Evolutionary conservation across 1,140 invertebrate species (phyloP).

Genomic region (Atta colombica): DNA sequence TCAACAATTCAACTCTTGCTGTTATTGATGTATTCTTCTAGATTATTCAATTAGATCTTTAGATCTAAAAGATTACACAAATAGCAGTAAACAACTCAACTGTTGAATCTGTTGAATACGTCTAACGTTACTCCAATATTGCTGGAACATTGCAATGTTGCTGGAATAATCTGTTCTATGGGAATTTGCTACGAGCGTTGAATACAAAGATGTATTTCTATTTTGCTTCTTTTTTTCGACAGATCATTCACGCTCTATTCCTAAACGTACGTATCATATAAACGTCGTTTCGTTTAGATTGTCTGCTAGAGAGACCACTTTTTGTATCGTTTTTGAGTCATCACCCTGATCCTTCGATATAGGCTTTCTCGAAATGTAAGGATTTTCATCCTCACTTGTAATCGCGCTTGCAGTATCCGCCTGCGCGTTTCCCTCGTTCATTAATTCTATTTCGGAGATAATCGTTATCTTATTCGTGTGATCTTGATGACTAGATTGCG

Average conservation of each 20-base stretch:
- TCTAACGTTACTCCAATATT: too few species aligned
- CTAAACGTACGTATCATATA: conserved; percentile 60
- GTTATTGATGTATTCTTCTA: too few species aligned
- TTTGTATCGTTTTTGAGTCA: neutral
- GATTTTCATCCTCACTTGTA: neutral
- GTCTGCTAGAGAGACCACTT: conserved; percentile 59
- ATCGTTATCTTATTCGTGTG: neutral
- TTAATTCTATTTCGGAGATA: conserved; percentile 48
- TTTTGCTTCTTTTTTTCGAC: neutral
- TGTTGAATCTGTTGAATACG: too few species aligned
- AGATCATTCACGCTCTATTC: conserved; percentile 23
- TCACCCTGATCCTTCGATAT: neutral
- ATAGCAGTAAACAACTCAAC: too few species aligned
- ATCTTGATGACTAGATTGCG: conserved; percentile 4
- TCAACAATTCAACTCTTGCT: too few species aligned
- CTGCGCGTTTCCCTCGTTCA: neutral
- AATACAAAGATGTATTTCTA: conserved; percentile 10
- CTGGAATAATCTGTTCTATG: too few species aligned
- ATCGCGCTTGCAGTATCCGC: neutral
- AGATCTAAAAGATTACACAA: too few species aligned
- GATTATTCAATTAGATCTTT: too few species aligned
- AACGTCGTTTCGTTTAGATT: conserved; percentile 69
- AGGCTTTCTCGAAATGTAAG: neutral
- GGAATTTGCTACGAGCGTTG: neutral
- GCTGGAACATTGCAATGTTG: too few species aligned